Conservation (phyloP, 2,797 vertebrate genomes). For the Pipistrellus nathusii region DNA sequence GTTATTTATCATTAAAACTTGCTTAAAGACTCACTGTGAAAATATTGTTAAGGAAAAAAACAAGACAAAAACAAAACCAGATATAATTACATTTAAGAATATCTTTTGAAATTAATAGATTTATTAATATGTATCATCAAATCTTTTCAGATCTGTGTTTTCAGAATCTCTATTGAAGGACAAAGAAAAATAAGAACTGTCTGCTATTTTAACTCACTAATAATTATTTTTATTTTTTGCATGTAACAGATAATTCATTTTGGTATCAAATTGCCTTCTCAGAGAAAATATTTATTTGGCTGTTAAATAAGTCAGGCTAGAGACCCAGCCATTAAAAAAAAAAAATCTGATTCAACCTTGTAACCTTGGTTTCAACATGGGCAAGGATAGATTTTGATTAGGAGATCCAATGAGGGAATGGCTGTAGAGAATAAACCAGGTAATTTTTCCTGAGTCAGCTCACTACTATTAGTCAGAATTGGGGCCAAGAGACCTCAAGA, state of each 20-base stretch:
- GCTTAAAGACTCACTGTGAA: background rate
- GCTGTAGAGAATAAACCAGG: background rate
- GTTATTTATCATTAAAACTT: slow-evolving; percentile 48
- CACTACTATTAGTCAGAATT: background rate
- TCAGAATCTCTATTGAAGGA: background rate
- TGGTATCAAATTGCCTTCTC: background rate
- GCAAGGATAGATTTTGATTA: background rate
- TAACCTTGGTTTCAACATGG: background rate
- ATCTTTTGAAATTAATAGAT: slow-evolving; percentile 38
- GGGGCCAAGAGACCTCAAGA: background rate
- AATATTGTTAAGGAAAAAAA: slow-evolving; percentile 5
- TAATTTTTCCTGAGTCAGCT: background rate
- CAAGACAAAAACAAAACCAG: no score
- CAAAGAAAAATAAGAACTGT: background rate
- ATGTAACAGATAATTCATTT: slow-evolving; percentile 39
- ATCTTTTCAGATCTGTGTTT: slow-evolving; percentile 7
- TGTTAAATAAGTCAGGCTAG: background rate
- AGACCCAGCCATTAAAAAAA: background rate
- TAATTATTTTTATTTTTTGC: slow-evolving; percentile 18
- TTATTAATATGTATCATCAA: background rate
- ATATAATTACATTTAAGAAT: background rate
- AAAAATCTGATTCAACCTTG: background rate
- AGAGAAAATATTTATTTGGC: slow-evolving; percentile 18
- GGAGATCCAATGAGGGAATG: background rate
- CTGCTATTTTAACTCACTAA: slow-evolving; percentile 6